These are phyloP conservation scores for Ischnura elegans DNA, from an alignment of 2,888 invertebrate genomes.

Conservation along the genomic window DNA sequence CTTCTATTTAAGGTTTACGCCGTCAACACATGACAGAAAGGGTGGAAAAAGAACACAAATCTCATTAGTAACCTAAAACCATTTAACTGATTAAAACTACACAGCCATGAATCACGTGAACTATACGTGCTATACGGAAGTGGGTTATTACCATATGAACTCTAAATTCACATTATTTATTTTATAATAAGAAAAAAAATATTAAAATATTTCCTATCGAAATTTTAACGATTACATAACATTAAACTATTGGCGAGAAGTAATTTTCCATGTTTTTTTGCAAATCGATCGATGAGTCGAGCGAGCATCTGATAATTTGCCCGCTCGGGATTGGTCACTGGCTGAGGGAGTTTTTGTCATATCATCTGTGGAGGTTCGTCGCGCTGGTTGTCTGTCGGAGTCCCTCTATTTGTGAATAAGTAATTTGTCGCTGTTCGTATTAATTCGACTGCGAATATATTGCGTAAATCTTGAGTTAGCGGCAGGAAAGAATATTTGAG, in stretches of 20 bases:
- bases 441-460: background rate
- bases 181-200: background rate
- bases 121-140: background rate
- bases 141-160: background rate
- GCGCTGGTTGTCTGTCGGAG: background rate
- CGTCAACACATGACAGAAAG: too few relatives aligned
- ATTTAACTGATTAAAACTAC: too few relatives aligned
- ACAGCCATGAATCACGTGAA: background rate
- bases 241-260: background rate
- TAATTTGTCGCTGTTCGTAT: background rate
- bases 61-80: too few relatives aligned
- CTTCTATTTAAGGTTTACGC: too few relatives aligned
- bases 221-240: background rate
- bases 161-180: background rate
- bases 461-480: background rate
- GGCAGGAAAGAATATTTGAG: background rate
- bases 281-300: background rate
- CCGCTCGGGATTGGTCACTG: constrained; percentile 5
- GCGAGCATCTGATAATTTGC: background rate
- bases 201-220: background rate
- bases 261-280: background rate
- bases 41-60: too few relatives aligned
- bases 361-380: background rate
- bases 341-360: background rate
- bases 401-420: background rate